These are phyloP conservation scores for Mizuhopecten yessoensis DNA, from an alignment of 1,140 invertebrate genomes.

Conservation along the genomic window DNA sequence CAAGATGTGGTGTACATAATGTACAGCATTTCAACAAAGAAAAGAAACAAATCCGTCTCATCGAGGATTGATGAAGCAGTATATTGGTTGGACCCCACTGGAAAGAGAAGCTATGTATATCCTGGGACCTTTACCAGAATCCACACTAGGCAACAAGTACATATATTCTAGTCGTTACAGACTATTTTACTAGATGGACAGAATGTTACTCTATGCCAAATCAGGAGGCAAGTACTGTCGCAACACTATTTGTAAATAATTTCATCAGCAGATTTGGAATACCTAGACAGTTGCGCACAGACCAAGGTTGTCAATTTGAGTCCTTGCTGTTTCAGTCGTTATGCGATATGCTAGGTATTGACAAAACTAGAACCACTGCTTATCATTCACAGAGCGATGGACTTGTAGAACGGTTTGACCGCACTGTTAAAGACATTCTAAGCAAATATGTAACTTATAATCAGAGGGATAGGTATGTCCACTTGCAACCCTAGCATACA, in stretches of 20 bases:
- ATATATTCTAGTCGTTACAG: no score
- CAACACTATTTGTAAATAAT: constrained; percentile 62
- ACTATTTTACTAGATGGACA: no score
- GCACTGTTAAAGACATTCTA: constrained; percentile 64
- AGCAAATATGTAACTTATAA: constrained; percentile 62
- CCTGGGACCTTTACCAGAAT: constrained; percentile 71
- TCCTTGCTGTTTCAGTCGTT: constrained; percentile 52
- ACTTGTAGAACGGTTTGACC: no score
- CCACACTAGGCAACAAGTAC: constrained; percentile 61
- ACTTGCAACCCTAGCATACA: constrained; percentile 46
- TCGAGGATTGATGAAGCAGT: no score
- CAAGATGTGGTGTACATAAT: constrained; percentile 42
- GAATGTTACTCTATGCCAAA: no score
- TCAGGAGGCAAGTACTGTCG: constrained; percentile 74
- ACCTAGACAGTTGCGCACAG: constrained; percentile 55
- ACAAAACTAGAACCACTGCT: no score
- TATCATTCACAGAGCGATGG: no score
- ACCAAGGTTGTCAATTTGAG: constrained; percentile 62
- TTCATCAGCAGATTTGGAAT: constrained; percentile 56
- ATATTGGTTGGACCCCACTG: constrained; percentile 66
- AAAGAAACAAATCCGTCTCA: no score
- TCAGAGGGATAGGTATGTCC: constrained; percentile 59
- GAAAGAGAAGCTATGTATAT: constrained; percentile 77
- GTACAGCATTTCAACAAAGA: constrained; percentile 10
- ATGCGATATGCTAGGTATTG: constrained; percentile 48